These are phyloP conservation scores for Julus scanicus DNA, from an alignment of 2,888 invertebrate species.

Conservation along the genomic window DNA sequence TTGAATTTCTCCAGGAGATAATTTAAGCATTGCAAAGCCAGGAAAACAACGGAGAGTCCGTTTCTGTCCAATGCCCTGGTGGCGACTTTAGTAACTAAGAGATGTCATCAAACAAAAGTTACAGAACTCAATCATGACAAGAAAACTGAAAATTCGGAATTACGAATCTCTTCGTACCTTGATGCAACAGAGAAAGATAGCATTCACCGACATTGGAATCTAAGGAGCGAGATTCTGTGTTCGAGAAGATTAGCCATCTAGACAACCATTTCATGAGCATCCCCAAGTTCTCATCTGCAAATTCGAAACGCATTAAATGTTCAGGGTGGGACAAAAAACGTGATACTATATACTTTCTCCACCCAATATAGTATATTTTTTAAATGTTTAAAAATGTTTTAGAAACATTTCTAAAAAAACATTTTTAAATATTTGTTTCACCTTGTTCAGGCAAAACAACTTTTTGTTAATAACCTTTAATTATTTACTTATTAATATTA, in stretches of 20 bases:
- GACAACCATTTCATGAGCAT: not conserved
- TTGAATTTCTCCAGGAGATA: conserved; percentile 1
- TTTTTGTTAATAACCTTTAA: not conserved
- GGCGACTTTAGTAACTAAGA: not conserved
- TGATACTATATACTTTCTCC: too few relatives aligned
- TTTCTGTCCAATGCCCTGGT: not conserved
- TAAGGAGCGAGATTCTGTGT: not conserved
- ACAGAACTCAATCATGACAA: not conserved
- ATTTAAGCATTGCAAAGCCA: conserved; percentile 34
- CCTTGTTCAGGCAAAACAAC: not conserved
- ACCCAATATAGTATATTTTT: too few relatives aligned
- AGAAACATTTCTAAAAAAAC: too few relatives aligned
- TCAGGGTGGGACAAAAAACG: too few relatives aligned
- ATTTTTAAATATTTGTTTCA: not conserved
- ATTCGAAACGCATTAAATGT: not conserved
- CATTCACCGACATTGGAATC: not conserved
- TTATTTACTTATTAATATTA: too few relatives aligned
- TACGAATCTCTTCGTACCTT: conserved; percentile 4
- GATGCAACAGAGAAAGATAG: not conserved
- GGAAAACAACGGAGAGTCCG: not conserved
- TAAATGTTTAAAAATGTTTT: too few relatives aligned
- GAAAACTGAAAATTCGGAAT: too few relatives aligned
- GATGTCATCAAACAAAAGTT: not conserved
- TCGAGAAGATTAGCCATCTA: not conserved
- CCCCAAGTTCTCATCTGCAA: not conserved